phyloP scores from a whole-genome alignment of 2,797 vertebrate species.

The Channa striata region DNA sequence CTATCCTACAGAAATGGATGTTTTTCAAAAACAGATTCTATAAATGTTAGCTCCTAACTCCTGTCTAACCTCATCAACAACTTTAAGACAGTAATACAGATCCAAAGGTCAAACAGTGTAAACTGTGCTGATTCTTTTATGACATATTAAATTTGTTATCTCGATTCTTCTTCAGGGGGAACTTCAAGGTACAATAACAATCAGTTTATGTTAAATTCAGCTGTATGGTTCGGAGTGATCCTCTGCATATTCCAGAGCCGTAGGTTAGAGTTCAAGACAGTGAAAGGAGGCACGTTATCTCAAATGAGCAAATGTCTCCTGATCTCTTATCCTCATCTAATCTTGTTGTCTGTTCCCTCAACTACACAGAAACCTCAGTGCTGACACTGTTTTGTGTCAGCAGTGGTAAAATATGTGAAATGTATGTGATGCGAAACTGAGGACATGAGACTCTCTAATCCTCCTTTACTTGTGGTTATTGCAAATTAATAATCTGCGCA shows the following conservation, averaged over 20 bases:
- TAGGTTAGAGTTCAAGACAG: not conserved
- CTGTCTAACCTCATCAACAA: not conserved
- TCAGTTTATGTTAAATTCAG: slow-evolving; percentile 1
- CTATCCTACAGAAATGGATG: not conserved
- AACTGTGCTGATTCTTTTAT: slow-evolving; percentile 37
- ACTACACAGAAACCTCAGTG: slow-evolving; percentile 17
- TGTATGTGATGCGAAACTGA: slow-evolving; percentile 10
- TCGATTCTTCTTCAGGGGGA: slow-evolving; percentile 4
- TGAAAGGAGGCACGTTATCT: slow-evolving; percentile 18
- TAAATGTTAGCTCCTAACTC: slow-evolving; percentile 5
- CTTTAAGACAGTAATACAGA: slow-evolving; percentile 1
- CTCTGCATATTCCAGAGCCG: not conserved
- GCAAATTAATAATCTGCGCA: slow-evolving; percentile 1
- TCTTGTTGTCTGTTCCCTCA: slow-evolving; percentile 3
- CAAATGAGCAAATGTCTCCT: slow-evolving; percentile 13
- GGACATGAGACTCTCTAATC: slow-evolving; percentile 33
- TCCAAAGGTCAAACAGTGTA: slow-evolving; percentile 42
- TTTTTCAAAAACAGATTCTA: slow-evolving; percentile 3
- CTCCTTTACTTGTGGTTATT: slow-evolving; percentile 24
- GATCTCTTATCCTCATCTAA: slow-evolving; percentile 27
- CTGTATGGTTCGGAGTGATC: not conserved
- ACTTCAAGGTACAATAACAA: not conserved
- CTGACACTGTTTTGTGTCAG: too few species aligned
- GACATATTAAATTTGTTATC: slow-evolving; percentile 37
- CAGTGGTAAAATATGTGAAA: slow-evolving; percentile 29